These are phyloP conservation scores for Abramis brama DNA, from an alignment of 2,113 vertebrate species.

Conservation along the genomic window DNA sequence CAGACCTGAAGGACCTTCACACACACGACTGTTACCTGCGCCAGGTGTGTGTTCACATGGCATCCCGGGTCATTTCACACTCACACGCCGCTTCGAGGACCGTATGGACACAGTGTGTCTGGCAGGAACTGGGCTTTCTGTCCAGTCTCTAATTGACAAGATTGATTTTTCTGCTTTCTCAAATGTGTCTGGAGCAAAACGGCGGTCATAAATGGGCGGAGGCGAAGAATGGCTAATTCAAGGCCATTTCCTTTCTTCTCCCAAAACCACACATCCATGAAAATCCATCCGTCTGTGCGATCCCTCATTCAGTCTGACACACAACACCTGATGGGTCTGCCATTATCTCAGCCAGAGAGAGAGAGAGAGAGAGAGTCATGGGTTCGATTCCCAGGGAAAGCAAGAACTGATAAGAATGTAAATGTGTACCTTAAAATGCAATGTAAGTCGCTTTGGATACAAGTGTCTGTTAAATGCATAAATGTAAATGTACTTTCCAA, in stretches of 20 bases:
- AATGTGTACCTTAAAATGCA: too few species aligned
- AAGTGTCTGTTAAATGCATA: too few species aligned
- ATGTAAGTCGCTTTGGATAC: too few species aligned
- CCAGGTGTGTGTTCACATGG: slow-evolving; percentile 19
- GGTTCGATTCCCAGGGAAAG: too few species aligned
- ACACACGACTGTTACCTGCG: slow-evolving; percentile 14
- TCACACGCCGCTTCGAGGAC: slow-evolving; percentile 51
- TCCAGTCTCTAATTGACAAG: slow-evolving; percentile 76
- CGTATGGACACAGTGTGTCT: slow-evolving; percentile 57
- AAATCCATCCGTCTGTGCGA: slow-evolving; percentile 55
- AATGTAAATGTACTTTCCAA: too few species aligned
- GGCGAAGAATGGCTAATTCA: slow-evolving; percentile 48
- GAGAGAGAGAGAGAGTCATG: too few species aligned
- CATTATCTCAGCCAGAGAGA: neutral
- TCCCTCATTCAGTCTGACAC: slow-evolving; percentile 39
- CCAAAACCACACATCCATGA: slow-evolving; percentile 32
- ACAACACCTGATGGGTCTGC: slow-evolving; percentile 36
- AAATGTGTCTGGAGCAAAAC: slow-evolving; percentile 62
- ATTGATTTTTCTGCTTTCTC: slow-evolving; percentile 75
- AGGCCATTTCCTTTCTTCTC: slow-evolving; percentile 43
- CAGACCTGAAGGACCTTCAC: slow-evolving; percentile 52
- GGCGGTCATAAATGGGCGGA: slow-evolving; percentile 54
- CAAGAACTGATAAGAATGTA: too few species aligned
- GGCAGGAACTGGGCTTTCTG: slow-evolving; percentile 76
- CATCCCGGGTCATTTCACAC: slow-evolving; percentile 17